Evolutionary conservation across 2,113 vertebrate species (phyloP), one percentile per base, ranked within the genome.

Genomic region (Maccullochella peelii): DNA sequence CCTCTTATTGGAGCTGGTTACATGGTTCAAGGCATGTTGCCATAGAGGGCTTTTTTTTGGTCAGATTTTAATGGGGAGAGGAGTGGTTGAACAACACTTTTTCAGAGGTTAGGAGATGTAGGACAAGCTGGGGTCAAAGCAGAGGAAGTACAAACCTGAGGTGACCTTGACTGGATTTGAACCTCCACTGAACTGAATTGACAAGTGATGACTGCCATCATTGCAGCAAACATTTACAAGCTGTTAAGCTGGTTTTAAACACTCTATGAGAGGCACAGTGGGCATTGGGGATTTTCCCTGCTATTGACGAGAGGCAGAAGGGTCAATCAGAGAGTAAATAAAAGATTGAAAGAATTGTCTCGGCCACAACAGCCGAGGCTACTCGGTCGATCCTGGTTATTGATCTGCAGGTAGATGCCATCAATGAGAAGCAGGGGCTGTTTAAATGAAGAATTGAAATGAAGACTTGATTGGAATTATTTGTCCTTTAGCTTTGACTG

Each of bases 251-350:
- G 82, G 88, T 92, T 94, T 93, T 82, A 89, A 93, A 92, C 89
- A 88, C 88, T 90, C 77, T 71, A 55, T 86, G 86, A 90, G 69
- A 86, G 72, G 74, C 73, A 83, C 84, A 74, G 68, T 73, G 80
- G 88, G 55, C 87, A 78, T 66, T 82, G 76, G 89, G 91, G 88
- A 90, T 84, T 89, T 79, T 80, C 75, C 63, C 82, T 55, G 36
- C 23, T 89, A 91, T 93, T 90, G 94, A 94, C 69, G 25, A 87
- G 80, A 75, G 88, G 79, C 86, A 89, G 89, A 80, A 40, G 87
- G 92, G 94, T 94, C 93, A 94, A 90, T 94, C 92, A 89, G 77
- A 73, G 89, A 95, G 94, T 94, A 91, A 95, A 95, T 94, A 95
- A 95, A 95, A 95, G 92, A 94, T 94, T 95, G 92, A 93, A 90